Base-by-base conservation (phyloP, 2,113 vertebrate genomes). In the Candoia aspera region DNA sequence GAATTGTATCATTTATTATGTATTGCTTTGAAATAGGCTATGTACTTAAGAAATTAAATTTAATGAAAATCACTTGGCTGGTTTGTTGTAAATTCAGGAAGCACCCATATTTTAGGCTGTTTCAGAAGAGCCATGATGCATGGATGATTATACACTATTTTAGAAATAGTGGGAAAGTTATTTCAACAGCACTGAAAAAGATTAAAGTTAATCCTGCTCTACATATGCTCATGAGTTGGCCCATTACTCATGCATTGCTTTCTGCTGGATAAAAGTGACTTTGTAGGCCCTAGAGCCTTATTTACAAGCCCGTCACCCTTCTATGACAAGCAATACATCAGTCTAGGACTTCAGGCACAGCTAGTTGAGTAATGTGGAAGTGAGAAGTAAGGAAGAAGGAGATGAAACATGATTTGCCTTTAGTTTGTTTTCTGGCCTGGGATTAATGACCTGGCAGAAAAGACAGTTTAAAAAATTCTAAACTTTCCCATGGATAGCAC, bases 11-110 rank as follows among this genome's bases (percentile, higher is more conserved):
- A 33, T 13, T 73, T 33, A 79, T 83, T 37, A 83, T 46, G 33
- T 83, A 58, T 29, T 91, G 24, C 59, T 54, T 6, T 91, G 26
- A 60, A 54, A 91, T n/a, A 73, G 23, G 26, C 53, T 42, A 33
- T 21, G 2, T 86, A 68, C 29, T 91, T 92, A 88, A 88, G 86
- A 88, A 83, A 83, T 59, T 33, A 87, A 92, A 46, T 59, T 3
- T 13, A 26, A 23, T 46, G 29, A 42, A 88, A 83, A 79, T n/a
- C 9, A 83, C 49, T 33, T 59, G 37, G 8, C 8, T 60, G 3
- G 62, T 49, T 88, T 49, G 4, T n/a, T 79, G 53, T 49, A 37
- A 6, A 79, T 37, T 73, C 13, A 73, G 5, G 33, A 33, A 33
- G 13, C n/a, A 68, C 12, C n/a, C 33, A 12, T 6, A 73, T 13